phyloP scores from a whole-genome alignment of 2,888 invertebrate species.

The Clostera curtula region DNA sequence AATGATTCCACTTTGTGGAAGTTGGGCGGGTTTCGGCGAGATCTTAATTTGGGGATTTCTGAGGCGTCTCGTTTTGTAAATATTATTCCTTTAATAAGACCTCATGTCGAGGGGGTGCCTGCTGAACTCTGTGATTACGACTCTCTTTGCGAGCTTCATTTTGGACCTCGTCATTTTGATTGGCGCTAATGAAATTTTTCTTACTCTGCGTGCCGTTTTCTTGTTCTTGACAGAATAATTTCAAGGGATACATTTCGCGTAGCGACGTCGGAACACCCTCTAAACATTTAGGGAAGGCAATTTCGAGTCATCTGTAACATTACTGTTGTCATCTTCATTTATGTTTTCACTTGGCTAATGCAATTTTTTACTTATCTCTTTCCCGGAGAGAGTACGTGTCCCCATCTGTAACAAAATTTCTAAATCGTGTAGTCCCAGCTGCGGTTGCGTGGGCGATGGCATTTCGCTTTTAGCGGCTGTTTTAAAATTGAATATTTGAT shows the following conservation, averaged over 20 bases:
- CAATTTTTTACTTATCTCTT: conserved; percentile 68
- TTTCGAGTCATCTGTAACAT: conserved; percentile 53
- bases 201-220: conserved; percentile 63
- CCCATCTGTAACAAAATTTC: conserved; percentile 70
- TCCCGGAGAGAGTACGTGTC: conserved; percentile 59
- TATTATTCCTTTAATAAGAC: conserved; percentile 76
- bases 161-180: conserved; percentile 75
- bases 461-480: conserved; percentile 74
- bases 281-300: conserved; percentile 57
- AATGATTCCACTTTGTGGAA: conserved; percentile 77
- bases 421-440: conserved; percentile 71
- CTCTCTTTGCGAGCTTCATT: conserved; percentile 72
- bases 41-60: conserved; percentile 76
- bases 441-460: conserved; percentile 67
- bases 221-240: conserved; percentile 72
- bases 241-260: conserved; percentile 51
- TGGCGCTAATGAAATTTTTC: conserved; percentile 76
- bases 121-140: conserved; percentile 73
- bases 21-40: conserved; percentile 75
- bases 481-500: conserved; percentile 76
- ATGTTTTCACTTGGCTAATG: conserved; percentile 69
- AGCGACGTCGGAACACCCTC: conserved; percentile 59
- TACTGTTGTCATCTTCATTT: conserved; percentile 62
- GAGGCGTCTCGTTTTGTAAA: conserved; percentile 76
- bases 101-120: conserved; percentile 71